Conservation (phyloP, 64 coral and sea anemone species). For the Astreopora myriophthalma region DNA sequence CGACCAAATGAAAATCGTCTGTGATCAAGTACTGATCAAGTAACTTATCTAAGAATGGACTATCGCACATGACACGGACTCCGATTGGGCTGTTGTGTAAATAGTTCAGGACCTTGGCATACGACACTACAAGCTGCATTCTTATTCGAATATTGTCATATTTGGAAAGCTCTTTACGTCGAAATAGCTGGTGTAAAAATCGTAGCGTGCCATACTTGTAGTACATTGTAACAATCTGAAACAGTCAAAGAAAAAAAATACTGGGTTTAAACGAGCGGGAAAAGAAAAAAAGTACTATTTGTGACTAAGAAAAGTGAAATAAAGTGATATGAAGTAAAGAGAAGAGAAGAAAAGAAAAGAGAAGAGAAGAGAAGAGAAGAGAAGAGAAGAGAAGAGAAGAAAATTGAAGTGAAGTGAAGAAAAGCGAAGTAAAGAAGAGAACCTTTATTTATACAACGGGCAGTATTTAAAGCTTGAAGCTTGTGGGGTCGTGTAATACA, state of each 20-base stretch:
- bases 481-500: too few species aligned
- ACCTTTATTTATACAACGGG: too few species aligned
- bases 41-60: not conserved
- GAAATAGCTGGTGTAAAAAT: not conserved
- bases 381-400: too few species aligned
- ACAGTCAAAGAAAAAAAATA: not conserved
- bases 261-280: not conserved
- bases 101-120: not conserved
- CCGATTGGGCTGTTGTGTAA: slow-evolving; percentile 17
- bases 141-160: not conserved
- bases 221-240: not conserved
- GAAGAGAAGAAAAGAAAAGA: too few species aligned
- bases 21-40: slow-evolving; percentile 11
- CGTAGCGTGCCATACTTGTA: not conserved
- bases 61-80: slow-evolving; percentile 15
- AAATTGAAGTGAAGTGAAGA: too few species aligned
- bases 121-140: not conserved
- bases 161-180: not conserved
- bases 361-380: too few species aligned
- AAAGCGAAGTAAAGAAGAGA: too few species aligned
- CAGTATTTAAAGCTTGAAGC: too few species aligned
- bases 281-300: too few species aligned
- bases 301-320: too few species aligned
- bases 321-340: too few species aligned
- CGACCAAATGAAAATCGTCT: slow-evolving; percentile 1